A percentile compares a stretch with the other conserved stretches of the same genome.
phyloP scores from a whole-genome alignment of 2,113 vertebrate species.

The Trachemys scripta region DNA sequence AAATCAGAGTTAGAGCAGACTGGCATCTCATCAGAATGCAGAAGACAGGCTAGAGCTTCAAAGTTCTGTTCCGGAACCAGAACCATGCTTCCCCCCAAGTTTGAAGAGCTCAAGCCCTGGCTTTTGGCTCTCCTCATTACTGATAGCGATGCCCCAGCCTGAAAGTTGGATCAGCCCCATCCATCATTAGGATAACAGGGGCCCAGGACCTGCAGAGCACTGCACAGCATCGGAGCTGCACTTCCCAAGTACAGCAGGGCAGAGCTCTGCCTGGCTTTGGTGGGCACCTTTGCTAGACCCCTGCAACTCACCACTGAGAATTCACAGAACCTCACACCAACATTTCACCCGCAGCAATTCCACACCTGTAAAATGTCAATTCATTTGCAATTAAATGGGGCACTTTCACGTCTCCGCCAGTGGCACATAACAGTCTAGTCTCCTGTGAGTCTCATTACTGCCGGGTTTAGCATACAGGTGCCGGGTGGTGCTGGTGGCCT shows the following conservation, averaged over 20 bases:
- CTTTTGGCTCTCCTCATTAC: background rate
- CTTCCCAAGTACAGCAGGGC: accelerated
- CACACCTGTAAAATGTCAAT: background rate
- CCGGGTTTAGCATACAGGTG: background rate
- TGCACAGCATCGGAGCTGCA: background rate
- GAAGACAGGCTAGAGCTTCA: background rate
- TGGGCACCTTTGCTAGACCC: background rate
- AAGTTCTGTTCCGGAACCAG: background rate
- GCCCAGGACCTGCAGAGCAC: background rate
- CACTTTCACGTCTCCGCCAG: background rate
- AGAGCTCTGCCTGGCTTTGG: background rate
- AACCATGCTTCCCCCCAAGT: background rate
- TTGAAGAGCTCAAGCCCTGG: background rate
- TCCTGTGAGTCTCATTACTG: background rate
- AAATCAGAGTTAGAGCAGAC: slow-evolving; percentile 29
- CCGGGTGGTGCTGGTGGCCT: background rate
- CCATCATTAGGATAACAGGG: background rate
- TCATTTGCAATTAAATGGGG: background rate
- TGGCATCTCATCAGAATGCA: slow-evolving; percentile 35
- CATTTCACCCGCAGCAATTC: background rate
- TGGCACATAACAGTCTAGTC: background rate
- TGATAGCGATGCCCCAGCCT: background rate
- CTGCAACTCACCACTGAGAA: slow-evolving; percentile 1
- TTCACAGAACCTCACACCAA: background rate
- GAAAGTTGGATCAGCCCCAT: background rate